A percentile compares a stretch with the other conserved stretches of the same genome.
Conservation (phyloP, 2,113 vertebrate species). For the Menura novaehollandiae region DNA sequence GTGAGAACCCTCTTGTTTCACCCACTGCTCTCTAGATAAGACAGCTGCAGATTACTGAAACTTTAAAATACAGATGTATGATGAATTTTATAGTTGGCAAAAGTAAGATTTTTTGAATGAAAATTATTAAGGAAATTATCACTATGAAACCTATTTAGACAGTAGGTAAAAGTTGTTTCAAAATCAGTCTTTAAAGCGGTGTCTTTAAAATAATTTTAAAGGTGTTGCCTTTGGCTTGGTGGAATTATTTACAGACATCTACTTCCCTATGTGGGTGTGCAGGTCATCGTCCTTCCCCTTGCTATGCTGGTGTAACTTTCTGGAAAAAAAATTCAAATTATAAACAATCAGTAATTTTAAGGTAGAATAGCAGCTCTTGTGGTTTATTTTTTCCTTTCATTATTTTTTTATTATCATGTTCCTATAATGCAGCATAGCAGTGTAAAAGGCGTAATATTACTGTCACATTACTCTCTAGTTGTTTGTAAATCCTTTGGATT, state of each 20-base stretch:
- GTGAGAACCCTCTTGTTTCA: neutral
- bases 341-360: neutral
- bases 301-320: neutral
- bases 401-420: neutral
- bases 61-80: neutral
- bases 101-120: neutral
- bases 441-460: neutral
- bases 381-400: neutral
- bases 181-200: neutral
- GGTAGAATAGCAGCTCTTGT: neutral
- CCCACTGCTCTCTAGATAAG: neutral
- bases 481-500: neutral
- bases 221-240: neutral
- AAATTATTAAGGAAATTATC: neutral
- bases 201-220: neutral
- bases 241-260: neutral
- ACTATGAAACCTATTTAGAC: neutral
- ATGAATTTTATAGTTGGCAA: neutral
- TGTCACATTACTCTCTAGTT: neutral
- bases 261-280: neutral
- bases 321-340: neutral
- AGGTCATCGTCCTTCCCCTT: neutral
- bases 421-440: neutral
- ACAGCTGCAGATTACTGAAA: neutral
- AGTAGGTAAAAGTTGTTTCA: neutral